Percentiles rank a stretch among this genome's conserved stretches.
Conservation (phyloP, 1,140 invertebrate species). For the Aphaenogaster floridana region DNA sequence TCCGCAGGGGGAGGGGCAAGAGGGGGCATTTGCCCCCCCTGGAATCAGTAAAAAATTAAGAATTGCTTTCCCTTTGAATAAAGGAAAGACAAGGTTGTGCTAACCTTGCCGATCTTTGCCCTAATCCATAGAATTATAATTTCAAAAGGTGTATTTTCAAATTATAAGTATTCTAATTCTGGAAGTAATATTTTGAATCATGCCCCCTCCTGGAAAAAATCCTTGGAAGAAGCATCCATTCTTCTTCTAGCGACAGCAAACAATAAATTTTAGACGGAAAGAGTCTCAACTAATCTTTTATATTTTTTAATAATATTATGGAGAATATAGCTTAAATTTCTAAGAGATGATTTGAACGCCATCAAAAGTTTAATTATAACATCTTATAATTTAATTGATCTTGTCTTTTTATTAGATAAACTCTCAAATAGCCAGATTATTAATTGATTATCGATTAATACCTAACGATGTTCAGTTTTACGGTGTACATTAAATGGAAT, state of each 20-base stretch:
- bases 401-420: conserved; percentile 6
- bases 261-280: background rate
- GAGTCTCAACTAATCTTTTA: background rate
- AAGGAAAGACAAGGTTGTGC: no score
- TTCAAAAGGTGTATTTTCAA: no score
- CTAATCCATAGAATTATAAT: no score
- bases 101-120: no score
- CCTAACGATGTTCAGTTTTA: background rate
- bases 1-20: no score
- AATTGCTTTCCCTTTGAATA: no score
- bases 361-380: background rate
- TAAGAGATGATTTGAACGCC: background rate
- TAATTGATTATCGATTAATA: background rate
- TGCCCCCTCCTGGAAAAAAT: no score
- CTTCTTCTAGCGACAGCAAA: no score
- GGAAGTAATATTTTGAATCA: no score
- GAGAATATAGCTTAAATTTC: background rate
- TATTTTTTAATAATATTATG: background rate
- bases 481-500: background rate
- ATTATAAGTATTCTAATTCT: no score
- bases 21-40: no score
- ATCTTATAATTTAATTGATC: background rate
- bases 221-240: background rate
- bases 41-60: no score
- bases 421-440: background rate